Evolutionary conservation across 2,888 invertebrate species (phyloP).

Genomic region (Rhopalosiphum nymphaeae): DNA sequence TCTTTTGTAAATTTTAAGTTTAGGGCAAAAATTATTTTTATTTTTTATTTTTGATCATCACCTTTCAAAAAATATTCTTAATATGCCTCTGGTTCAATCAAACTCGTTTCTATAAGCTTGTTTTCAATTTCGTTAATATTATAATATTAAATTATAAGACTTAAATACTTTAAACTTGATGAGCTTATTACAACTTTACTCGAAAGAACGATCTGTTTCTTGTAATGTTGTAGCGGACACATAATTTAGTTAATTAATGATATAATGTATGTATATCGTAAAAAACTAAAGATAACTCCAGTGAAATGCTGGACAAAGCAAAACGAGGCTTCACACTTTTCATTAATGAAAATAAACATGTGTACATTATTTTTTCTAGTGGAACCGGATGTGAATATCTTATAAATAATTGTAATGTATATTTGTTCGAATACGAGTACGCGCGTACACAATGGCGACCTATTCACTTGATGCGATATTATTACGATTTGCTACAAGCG

Average conservation of each 20-base stretch:
- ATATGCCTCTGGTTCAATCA: not conserved
- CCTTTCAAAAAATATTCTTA: not conserved
- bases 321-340: not conserved
- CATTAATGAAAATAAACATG: not conserved
- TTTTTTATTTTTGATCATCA: not conserved
- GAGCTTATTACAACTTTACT: not conserved
- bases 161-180: not conserved
- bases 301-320: not conserved
- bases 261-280: not conserved
- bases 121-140: not conserved
- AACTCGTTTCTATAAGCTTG: not conserved
- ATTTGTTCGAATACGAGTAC: not conserved
- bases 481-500: conserved; percentile 32
- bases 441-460: not conserved
- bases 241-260: not conserved
- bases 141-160: not conserved
- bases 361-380: not conserved
- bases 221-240: not conserved
- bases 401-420: conserved; percentile 1
- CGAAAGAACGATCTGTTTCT: not conserved
- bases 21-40: not conserved
- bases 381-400: not conserved
- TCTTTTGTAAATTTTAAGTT: not conserved
- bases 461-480: conserved; percentile 15
- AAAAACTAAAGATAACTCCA: not conserved